phyloP scores from a whole-genome alignment of 2,888 invertebrate genomes.

The Agrotis segetum region DNA sequence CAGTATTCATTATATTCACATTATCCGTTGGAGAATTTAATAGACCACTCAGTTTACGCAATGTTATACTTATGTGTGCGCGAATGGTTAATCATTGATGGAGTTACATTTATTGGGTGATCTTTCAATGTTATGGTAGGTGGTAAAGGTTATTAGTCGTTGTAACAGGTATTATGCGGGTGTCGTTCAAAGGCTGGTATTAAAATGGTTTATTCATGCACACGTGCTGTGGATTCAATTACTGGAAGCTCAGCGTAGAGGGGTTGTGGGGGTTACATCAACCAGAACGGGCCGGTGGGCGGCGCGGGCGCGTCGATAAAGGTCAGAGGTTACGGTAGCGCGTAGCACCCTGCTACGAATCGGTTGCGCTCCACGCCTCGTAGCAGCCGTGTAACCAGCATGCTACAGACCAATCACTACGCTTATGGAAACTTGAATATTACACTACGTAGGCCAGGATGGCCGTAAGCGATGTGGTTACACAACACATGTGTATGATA shows the following conservation, averaged over 20 bases:
- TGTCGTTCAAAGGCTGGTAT: constrained; percentile 52
- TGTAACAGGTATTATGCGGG: constrained; percentile 46
- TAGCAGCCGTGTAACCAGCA: constrained; percentile 68
- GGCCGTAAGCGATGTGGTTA: constrained; percentile 11
- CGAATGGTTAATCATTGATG: constrained; percentile 34
- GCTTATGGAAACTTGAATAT: constrained; percentile 39
- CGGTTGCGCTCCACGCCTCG: constrained; percentile 67
- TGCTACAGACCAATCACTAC: constrained; percentile 51
- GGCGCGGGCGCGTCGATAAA: constrained; percentile 69
- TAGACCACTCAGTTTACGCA: constrained; percentile 48
- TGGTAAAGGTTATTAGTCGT: constrained; percentile 39
- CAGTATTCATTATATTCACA: constrained; percentile 75
- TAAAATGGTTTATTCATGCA: constrained; percentile 81
- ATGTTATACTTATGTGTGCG: constrained; percentile 22
- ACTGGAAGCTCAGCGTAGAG: constrained; percentile 69
- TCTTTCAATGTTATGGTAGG: constrained; percentile 32
- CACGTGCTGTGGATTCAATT: constrained; percentile 81
- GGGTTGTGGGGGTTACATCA: constrained; percentile 66
- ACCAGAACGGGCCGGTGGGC: constrained; percentile 65
- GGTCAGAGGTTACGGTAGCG: constrained; percentile 75
- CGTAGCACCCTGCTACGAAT: constrained; percentile 76
- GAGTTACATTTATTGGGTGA: constrained; percentile 49
- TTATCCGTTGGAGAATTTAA: constrained; percentile 73
- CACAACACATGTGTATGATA: background rate
- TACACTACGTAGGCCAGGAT: constrained; percentile 11